phyloP scores from a whole-genome alignment of 1,140 invertebrate species.

The Varroa destructor region DNA sequence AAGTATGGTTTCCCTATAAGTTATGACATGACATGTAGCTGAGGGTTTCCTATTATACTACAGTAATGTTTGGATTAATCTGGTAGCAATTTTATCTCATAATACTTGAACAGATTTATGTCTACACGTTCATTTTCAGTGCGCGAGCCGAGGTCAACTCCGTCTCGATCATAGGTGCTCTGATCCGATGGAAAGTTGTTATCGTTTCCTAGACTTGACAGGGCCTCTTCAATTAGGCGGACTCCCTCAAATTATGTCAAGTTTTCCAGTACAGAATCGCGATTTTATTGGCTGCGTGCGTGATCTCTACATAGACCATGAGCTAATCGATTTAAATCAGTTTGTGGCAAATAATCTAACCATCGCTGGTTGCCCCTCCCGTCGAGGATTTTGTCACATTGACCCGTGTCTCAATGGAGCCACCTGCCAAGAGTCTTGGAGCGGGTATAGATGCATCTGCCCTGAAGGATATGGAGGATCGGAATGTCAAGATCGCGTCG shows the following conservation, averaged over 20 bases:
- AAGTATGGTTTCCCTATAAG: too few relatives aligned
- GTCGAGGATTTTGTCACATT: slow-evolving; percentile 61
- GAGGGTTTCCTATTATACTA: too few relatives aligned
- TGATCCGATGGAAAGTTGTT: slow-evolving; percentile 75
- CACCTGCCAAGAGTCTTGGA: slow-evolving; percentile 71
- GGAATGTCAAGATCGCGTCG: slow-evolving; percentile 49
- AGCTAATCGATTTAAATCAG: slow-evolving; percentile 73
- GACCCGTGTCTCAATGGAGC: slow-evolving; percentile 73
- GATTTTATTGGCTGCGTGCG: slow-evolving; percentile 82
- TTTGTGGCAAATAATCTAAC: slow-evolving; percentile 83
- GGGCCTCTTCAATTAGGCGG: slow-evolving; percentile 89
- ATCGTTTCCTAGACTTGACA: slow-evolving; percentile 84
- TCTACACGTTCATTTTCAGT: slow-evolving; percentile 32
- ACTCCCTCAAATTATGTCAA: slow-evolving; percentile 58
- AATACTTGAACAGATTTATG: too few relatives aligned
- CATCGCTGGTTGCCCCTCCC: slow-evolving; percentile 67
- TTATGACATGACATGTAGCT: too few relatives aligned
- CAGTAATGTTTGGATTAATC: too few relatives aligned
- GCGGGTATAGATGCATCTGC: slow-evolving; percentile 71
- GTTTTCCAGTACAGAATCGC: slow-evolving; percentile 63
- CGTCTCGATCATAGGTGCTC: slow-evolving; percentile 49
- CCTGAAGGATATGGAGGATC: slow-evolving; percentile 68
- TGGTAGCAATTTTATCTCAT: too few relatives aligned
- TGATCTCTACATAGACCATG: slow-evolving; percentile 72
- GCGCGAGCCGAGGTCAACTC: background rate